These are phyloP conservation scores for Dryobotodes eremita DNA, from an alignment of 2,888 invertebrate genomes.

Conservation along the genomic window DNA sequence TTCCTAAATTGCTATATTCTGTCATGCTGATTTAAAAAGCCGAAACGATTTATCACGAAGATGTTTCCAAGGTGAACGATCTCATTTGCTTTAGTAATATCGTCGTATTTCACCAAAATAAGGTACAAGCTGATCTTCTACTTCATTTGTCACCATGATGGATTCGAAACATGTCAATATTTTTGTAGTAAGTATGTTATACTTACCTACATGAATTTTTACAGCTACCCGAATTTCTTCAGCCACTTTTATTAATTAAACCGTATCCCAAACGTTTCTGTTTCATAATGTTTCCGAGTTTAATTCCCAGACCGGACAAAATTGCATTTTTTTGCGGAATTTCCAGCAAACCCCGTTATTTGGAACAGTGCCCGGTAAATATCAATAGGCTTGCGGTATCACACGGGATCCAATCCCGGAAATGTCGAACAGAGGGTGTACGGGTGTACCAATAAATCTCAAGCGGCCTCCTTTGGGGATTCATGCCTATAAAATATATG, in stretches of 20 bases:
- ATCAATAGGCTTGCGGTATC: constrained; percentile 55
- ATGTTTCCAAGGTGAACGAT: constrained; percentile 53
- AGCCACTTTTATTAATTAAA: constrained; percentile 18
- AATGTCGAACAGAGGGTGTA: constrained; percentile 36
- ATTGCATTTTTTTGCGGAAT: constrained; percentile 14
- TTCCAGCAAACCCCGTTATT: constrained; percentile 18
- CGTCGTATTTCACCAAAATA: constrained; percentile 32
- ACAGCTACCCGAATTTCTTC: neutral
- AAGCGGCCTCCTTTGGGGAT: constrained; percentile 52
- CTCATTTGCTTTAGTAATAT: constrained; percentile 51
- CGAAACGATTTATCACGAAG: constrained; percentile 53
- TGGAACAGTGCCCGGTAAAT: constrained; percentile 55
- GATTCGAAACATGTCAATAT: constrained; percentile 43
- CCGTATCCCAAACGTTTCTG: neutral
- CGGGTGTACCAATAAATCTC: constrained; percentile 48
- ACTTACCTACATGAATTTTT: neutral
- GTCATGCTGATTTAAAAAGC: constrained; percentile 50
- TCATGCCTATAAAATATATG: constrained; percentile 25
- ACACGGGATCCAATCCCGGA: constrained; percentile 52
- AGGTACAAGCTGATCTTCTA: constrained; percentile 29
- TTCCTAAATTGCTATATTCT: constrained; percentile 33
- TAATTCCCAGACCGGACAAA: neutral
- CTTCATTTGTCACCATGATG: constrained; percentile 57
- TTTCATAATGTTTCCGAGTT: neutral
- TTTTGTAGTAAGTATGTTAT: constrained; percentile 9